phyloP scores from a whole-genome alignment of 2,113 vertebrate species.

The Marmota flaviventris region DNA sequence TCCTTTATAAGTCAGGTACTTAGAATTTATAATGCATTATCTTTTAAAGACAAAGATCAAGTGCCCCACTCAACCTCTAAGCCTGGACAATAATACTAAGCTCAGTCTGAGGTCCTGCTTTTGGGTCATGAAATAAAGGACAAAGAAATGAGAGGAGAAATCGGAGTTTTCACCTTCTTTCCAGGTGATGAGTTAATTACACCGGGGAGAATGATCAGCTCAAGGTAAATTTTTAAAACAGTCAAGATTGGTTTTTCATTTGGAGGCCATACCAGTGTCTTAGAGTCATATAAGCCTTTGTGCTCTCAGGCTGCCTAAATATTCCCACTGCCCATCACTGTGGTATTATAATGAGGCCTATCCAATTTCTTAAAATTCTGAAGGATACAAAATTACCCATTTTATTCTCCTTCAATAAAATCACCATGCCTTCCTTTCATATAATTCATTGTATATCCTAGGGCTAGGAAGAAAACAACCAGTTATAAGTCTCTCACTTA shows the following conservation, averaged over 20 bases:
- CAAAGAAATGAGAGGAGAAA: not conserved
- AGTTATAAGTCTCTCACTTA: not conserved
- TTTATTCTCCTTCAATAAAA: slow-evolving; percentile 13
- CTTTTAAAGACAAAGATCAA: not conserved
- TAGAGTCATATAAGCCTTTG: not conserved
- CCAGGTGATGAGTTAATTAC: no score
- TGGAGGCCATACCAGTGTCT: not conserved
- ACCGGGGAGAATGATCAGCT: not conserved
- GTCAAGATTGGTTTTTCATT: slow-evolving; percentile 38
- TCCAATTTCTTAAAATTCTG: not conserved
- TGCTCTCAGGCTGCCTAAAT: no score
- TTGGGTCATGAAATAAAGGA: not conserved
- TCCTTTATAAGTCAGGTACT: not conserved
- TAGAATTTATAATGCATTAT: not conserved
- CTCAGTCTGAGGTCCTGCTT: not conserved
- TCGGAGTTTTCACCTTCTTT: not conserved
- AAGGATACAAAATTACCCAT: not conserved
- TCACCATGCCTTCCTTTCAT: not conserved
- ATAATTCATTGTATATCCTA: not conserved
- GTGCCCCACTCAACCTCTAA: not conserved
- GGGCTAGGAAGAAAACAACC: not conserved
- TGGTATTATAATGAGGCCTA: not conserved
- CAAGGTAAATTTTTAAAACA: slow-evolving; percentile 19
- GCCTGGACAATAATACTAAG: not conserved
- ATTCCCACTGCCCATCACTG: not conserved